These are phyloP conservation scores for Callyntrura guangdongensis DNA, from an alignment of 2,888 invertebrate species.

Conservation along the genomic window DNA sequence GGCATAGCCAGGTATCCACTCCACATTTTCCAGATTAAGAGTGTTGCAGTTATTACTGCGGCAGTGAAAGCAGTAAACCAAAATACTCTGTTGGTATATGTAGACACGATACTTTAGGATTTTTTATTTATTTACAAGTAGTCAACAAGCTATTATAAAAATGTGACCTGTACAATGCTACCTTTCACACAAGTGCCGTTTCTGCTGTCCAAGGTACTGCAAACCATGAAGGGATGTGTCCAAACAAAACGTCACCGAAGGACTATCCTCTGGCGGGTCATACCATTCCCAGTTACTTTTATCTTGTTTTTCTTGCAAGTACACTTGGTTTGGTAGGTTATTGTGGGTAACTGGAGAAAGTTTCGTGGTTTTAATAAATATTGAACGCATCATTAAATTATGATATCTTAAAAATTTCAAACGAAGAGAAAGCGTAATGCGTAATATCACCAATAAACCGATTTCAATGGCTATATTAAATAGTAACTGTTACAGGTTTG, in stretches of 20 bases:
- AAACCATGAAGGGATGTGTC: constrained; percentile 81
- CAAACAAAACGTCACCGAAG: constrained; percentile 71
- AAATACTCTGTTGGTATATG: constrained; percentile 74
- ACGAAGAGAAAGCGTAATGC: not conserved
- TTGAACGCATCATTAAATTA: not conserved
- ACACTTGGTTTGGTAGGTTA: not conserved
- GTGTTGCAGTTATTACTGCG: constrained; percentile 55
- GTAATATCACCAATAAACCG: no score
- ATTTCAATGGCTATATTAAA: no score
- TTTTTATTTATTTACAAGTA: no score
- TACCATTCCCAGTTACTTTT: constrained; percentile 61
- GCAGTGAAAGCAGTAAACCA: constrained; percentile 78
- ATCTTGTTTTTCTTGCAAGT: not conserved
- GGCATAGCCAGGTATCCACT: constrained; percentile 75
- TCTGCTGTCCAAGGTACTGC: constrained; percentile 78
- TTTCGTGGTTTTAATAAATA: not conserved
- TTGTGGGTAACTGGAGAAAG: not conserved
- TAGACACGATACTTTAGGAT: no score
- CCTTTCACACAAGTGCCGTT: constrained; percentile 81
- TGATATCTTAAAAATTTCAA: not conserved
- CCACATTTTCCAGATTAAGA: constrained; percentile 78
- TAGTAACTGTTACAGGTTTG: no score
- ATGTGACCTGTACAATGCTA: no score
- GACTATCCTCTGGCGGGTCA: constrained; percentile 37
- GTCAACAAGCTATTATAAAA: no score